phyloP scores from a whole-genome alignment of 1,140 invertebrate species.

The Luehdorfia chinensis region DNA sequence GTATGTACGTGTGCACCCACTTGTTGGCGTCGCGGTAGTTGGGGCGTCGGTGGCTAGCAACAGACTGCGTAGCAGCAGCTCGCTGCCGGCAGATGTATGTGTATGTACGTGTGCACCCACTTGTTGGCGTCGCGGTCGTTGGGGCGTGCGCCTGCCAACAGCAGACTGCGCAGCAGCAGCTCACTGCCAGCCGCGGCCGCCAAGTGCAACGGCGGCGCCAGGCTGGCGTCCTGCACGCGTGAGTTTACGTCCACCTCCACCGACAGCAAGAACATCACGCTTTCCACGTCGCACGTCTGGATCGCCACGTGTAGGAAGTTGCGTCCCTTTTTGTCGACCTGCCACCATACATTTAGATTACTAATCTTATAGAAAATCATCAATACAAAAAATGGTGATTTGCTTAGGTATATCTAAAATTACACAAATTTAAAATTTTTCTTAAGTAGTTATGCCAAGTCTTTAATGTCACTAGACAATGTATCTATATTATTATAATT shows the following conservation, averaged over 20 bases:
- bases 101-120: conserved; percentile 50
- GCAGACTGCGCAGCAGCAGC: conserved; percentile 85
- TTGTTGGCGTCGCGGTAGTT: too few species aligned
- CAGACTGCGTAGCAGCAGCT: too few species aligned
- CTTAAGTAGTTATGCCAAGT: too few species aligned
- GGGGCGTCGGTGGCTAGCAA: too few species aligned
- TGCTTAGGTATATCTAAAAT: too few species aligned
- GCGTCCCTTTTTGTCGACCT: conserved; percentile 74
- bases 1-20: too few species aligned
- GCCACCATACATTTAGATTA: conserved; percentile 18
- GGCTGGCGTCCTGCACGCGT: conserved; percentile 90
- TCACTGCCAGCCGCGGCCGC: conserved; percentile 88
- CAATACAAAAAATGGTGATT: too few species aligned
- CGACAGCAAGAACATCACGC: conserved; percentile 94
- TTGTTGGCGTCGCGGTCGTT: conserved; percentile 84
- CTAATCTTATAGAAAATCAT: too few species aligned
- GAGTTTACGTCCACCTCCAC: conserved; percentile 96
- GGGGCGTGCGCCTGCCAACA: conserved; percentile 86
- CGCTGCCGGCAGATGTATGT: too few species aligned
- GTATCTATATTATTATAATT: too few species aligned
- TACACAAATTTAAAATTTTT: too few species aligned
- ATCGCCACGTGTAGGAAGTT: conserved; percentile 89
- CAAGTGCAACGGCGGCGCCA: conserved; percentile 93
- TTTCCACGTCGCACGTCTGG: conserved; percentile 94
- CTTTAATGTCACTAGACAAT: too few species aligned